A percentile compares a stretch with the other conserved stretches of the same genome.
These are phyloP conservation scores for Machimus rusticus DNA, from an alignment of 2,888 invertebrate species.

Conservation along the genomic window DNA sequence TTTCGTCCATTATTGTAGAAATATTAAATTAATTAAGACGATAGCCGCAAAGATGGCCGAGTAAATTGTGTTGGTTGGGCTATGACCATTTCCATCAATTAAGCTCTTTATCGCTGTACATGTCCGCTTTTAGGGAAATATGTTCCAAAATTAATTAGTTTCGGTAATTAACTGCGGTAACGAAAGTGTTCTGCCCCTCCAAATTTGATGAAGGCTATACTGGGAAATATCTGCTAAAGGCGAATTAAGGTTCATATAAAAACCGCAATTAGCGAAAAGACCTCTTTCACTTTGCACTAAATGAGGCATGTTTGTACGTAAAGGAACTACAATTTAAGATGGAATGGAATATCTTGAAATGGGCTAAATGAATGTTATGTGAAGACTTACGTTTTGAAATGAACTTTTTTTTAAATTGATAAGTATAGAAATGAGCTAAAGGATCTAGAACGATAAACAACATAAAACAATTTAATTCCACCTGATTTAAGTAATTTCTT, in stretches of 20 bases:
- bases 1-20: background rate
- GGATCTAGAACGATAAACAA: no score
- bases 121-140: background rate
- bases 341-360: background rate
- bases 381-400: no score
- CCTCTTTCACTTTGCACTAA: background rate
- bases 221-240: background rate
- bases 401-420: no score
- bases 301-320: background rate
- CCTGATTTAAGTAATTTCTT: no score
- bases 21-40: background rate
- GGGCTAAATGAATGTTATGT: background rate
- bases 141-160: constrained; percentile 21
- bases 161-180: constrained; percentile 3
- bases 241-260: background rate
- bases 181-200: background rate
- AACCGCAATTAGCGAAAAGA: constrained; percentile 14
- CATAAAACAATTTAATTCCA: no score
- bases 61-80: background rate
- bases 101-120: constrained; percentile 17
- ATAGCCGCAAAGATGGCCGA: background rate
- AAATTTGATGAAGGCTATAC: background rate
- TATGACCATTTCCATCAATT: background rate
- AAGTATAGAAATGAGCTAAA: no score
- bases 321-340: background rate